Conservation (phyloP, 2,797 vertebrate genomes). For the Coccyzus lansbergi region DNA sequence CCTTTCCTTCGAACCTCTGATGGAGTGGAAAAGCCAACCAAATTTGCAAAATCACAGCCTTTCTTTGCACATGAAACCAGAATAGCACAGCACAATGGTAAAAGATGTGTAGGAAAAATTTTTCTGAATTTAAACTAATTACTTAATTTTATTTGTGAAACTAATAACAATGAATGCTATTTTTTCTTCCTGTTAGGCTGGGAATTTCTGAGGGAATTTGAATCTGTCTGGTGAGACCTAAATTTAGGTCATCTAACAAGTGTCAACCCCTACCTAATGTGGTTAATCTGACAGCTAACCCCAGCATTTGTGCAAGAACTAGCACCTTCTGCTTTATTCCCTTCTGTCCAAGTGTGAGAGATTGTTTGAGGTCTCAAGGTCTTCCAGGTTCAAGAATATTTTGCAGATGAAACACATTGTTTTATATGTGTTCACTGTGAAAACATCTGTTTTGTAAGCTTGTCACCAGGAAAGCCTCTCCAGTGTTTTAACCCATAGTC, state of each 20-base stretch:
- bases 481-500: not conserved
- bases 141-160: conserved; percentile 19
- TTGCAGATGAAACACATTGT: not conserved
- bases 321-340: not conserved
- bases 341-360: not conserved
- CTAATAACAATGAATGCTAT: not conserved
- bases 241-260: conserved; percentile 22
- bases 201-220: conserved; percentile 12
- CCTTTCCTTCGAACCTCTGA: not conserved
- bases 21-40: not conserved
- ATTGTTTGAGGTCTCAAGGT: not conserved
- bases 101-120: not conserved
- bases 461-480: not conserved
- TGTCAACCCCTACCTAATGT: not conserved
- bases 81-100: not conserved
- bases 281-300: not conserved
- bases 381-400: not conserved
- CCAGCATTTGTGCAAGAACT: not conserved
- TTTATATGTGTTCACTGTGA: not conserved
- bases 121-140: conserved; percentile 20
- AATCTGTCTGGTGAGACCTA: conserved; percentile 3
- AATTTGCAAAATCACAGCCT: not conserved
- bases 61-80: not conserved
- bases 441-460: not conserved
- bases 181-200: conserved; percentile 17